These are phyloP conservation scores for Promerops cafer DNA, from an alignment of 2,113 vertebrate genomes.

Conservation along the genomic window DNA sequence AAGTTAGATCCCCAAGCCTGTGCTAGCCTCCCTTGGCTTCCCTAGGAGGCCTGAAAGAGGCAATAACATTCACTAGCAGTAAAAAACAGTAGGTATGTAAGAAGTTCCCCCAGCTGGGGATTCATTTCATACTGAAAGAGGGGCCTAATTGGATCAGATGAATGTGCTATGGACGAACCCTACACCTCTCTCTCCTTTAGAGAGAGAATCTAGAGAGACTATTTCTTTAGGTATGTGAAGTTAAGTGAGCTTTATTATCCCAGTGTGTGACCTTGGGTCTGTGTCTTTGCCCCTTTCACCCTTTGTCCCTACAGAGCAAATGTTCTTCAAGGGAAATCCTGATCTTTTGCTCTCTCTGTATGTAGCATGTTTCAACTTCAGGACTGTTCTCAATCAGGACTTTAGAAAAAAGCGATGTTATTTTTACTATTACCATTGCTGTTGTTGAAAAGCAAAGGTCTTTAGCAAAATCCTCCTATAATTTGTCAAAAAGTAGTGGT, in stretches of 20 bases:
- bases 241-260: constrained; percentile 3
- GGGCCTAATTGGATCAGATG: not conserved
- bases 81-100: not conserved
- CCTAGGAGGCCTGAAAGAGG: not conserved
- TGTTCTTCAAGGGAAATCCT: not conserved
- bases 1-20: not conserved
- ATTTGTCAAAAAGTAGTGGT: not conserved
- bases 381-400: not conserved
- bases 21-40: not conserved
- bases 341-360: not conserved
- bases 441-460: not conserved
- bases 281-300: not conserved
- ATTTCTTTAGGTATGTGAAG: not conserved
- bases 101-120: not conserved
- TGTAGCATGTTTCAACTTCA: not conserved
- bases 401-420: not conserved
- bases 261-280: not conserved
- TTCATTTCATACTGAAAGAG: not conserved
- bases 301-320: not conserved
- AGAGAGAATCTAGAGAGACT: not conserved
- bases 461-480: not conserved
- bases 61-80: not conserved
- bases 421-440: not conserved
- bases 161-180: not conserved
- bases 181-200: not conserved